Conservation (phyloP, 2,113 vertebrate species). For the Lamprologus ornatipinnis region DNA sequence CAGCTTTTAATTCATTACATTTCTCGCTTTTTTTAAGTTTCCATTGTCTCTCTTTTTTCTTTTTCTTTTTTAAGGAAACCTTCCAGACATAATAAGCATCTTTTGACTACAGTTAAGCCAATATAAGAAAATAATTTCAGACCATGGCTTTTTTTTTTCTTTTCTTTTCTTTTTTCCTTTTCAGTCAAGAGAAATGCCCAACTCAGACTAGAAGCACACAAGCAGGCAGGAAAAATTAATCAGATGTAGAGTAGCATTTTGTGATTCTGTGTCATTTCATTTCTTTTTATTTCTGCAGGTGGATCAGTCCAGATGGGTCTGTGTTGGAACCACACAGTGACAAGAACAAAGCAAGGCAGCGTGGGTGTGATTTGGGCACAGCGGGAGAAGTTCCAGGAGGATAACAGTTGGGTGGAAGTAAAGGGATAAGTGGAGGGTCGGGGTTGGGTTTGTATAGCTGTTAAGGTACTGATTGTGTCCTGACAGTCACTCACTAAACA, state of each 20-base stretch:
- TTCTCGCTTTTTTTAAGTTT: constrained; percentile 32
- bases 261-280: constrained; percentile 41
- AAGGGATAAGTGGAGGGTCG: not conserved
- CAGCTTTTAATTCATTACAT: constrained; percentile 66
- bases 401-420: constrained; percentile 3
- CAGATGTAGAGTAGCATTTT: constrained; percentile 76
- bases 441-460: constrained; percentile 58
- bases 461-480: constrained; percentile 70
- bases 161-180: not conserved
- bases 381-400: constrained; percentile 62
- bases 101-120: constrained; percentile 72
- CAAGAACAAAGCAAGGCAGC: constrained; percentile 82
- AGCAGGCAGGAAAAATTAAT: constrained; percentile 73
- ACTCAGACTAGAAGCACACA: constrained; percentile 89
- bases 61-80: constrained; percentile 49
- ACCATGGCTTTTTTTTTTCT: constrained; percentile 67
- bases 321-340: constrained; percentile 75
- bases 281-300: constrained; percentile 72
- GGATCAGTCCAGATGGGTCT: constrained; percentile 71
- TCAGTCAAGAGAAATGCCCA: constrained; percentile 75
- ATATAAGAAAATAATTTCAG: constrained; percentile 69
- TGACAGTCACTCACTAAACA: constrained; percentile 48
- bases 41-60: constrained; percentile 29
- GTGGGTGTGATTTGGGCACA: constrained; percentile 77
- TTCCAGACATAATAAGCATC: constrained; percentile 74